Evolutionary conservation across 2,888 invertebrate genomes (phyloP).

Genomic region (Argynnis bischoffii): DNA sequence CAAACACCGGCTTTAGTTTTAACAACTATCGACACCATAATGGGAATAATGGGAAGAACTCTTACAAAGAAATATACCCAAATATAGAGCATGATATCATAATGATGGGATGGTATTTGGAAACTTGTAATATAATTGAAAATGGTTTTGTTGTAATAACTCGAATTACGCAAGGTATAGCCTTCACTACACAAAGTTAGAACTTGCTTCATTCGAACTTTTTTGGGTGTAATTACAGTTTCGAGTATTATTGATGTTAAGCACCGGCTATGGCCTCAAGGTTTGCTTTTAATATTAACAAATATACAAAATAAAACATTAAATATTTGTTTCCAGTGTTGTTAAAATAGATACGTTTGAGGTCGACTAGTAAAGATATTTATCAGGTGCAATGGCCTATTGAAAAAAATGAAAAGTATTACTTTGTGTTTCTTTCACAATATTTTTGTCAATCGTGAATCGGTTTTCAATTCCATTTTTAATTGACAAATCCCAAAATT

Average conservation of each 20-base stretch:
- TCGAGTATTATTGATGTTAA: slow-evolving; percentile 22
- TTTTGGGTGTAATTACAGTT: slow-evolving; percentile 26
- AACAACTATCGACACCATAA: slow-evolving; percentile 48
- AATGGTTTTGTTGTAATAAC: slow-evolving; percentile 32
- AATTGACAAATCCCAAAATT: too few species aligned
- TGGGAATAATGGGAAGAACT: slow-evolving; percentile 49
- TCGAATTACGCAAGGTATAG: neutral
- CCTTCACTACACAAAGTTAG: slow-evolving; percentile 6
- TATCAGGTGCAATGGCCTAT: too few species aligned
- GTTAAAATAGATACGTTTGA: too few species aligned
- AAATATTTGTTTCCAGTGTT: neutral
- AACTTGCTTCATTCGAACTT: slow-evolving; percentile 3
- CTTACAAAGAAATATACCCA: slow-evolving; percentile 50
- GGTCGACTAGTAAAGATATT: too few species aligned
- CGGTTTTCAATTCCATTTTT: too few species aligned
- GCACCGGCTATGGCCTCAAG: slow-evolving; percentile 21
- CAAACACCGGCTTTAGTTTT: slow-evolving; percentile 48
- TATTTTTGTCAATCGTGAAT: too few species aligned
- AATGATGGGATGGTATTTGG: slow-evolving; percentile 44
- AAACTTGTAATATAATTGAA: slow-evolving; percentile 48
- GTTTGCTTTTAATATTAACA: slow-evolving; percentile 25
- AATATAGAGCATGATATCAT: slow-evolving; percentile 52
- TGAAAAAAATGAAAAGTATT: too few species aligned
- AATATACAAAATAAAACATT: slow-evolving; percentile 7
- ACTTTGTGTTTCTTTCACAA: too few species aligned